Percentiles rank a stretch among this genome's conserved stretches.
phyloP scores from a whole-genome alignment of 1,140 invertebrate species.

The Lerema accius region DNA sequence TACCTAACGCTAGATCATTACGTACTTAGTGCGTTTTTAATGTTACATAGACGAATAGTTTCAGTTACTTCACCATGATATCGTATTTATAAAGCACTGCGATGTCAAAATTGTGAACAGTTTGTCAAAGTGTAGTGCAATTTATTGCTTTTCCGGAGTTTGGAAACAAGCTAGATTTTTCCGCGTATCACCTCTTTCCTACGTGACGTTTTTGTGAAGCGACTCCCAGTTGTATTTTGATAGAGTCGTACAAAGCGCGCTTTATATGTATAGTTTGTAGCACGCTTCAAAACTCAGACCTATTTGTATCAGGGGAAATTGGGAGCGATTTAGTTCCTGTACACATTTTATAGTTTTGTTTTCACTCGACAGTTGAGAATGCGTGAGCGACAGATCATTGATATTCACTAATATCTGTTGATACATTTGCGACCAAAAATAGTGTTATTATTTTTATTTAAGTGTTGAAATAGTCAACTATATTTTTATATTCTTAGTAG shows the following conservation, averaged over 20 bases:
- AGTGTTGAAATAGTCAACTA: too few relatives aligned
- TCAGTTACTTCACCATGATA: constrained; percentile 1
- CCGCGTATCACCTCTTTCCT: not conserved
- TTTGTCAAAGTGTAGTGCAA: constrained; percentile 16
- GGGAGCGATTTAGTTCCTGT: not conserved
- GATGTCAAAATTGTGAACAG: constrained; percentile 6
- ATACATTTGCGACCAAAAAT: too few relatives aligned
- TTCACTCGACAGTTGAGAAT: too few relatives aligned
- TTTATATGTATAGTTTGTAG: not conserved
- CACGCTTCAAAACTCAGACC: too few relatives aligned
- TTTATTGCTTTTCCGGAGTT: constrained; percentile 12
- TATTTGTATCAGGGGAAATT: not conserved
- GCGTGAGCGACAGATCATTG: too few relatives aligned
- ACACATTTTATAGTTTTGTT: too few relatives aligned
- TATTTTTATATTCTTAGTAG: too few relatives aligned
- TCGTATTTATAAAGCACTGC: constrained; percentile 1
- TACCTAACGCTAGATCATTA: too few relatives aligned
- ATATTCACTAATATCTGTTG: too few relatives aligned
- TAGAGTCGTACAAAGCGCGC: not conserved
- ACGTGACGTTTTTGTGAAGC: constrained; percentile 10
- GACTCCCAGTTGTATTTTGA: not conserved
- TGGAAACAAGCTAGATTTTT: constrained; percentile 9
- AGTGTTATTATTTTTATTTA: too few relatives aligned
- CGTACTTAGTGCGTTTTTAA: too few relatives aligned
- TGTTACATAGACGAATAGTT: constrained; percentile 13